A percentile compares a stretch with the other conserved stretches of the same genome.
phyloP scores from a whole-genome alignment of 2,888 invertebrate species.

The Stegophylla sp. region DNA sequence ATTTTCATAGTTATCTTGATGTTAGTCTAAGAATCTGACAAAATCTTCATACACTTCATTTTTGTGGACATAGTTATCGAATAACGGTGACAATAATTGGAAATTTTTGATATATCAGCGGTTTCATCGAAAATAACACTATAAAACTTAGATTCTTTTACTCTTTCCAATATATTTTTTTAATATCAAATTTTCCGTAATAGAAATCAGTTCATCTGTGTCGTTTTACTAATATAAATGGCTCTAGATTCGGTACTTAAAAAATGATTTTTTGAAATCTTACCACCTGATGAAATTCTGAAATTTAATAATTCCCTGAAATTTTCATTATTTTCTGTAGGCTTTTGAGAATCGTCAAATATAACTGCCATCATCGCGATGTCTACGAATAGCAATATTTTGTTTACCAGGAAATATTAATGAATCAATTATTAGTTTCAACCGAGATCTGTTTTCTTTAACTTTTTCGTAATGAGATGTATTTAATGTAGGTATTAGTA shows the following conservation, averaged over 20 bases:
- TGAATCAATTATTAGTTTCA: conserved; percentile 9
- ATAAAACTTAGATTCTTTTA: background rate
- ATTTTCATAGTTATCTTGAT: background rate
- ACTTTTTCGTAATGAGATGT: conserved; percentile 46
- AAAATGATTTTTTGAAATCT: conserved; percentile 60
- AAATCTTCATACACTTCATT: background rate
- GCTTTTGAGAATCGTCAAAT: too few species aligned
- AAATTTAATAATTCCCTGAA: too few species aligned
- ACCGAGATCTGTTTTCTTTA: conserved; percentile 60
- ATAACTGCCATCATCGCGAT: too few species aligned
- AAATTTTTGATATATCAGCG: background rate
- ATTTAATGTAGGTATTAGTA: conserved; percentile 15
- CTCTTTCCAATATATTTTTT: conserved; percentile 2
- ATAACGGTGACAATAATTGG: background rate
- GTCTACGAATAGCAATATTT: too few species aligned
- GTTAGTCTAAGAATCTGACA: too few species aligned
- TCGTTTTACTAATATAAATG: background rate
- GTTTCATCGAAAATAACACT: conserved; percentile 2
- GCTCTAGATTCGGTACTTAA: conserved; percentile 58
- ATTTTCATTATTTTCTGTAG: conserved; percentile 60
- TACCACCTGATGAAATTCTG: background rate
- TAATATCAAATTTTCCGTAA: background rate
- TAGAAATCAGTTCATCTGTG: background rate
- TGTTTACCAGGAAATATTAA: too few species aligned
- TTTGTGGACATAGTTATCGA: background rate